Base-by-base conservation (phyloP, 2,797 vertebrate species). In the Myiothlypis chrysogaster region DNA sequence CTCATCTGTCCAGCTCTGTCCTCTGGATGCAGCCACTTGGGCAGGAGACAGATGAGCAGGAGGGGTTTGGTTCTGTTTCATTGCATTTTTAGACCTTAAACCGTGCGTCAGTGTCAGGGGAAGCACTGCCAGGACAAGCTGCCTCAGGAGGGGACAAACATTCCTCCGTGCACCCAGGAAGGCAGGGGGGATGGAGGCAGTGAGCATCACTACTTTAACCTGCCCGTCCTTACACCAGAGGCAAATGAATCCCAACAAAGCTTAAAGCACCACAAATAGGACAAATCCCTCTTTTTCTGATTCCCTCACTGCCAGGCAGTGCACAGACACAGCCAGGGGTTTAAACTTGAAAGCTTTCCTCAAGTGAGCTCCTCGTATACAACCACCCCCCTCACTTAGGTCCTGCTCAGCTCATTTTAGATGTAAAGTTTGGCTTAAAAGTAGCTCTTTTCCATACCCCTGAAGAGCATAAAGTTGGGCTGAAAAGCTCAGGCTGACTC, bases 401-500 rank as follows among this genome's bases (percentile, higher is more conserved):
- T 64, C 64, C 87, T 52, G 72, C 63, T 96, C 73, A 87, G 87
- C 87, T 96, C 68, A 35, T 93, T 92, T 94, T 30, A 94, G 61
- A 90, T 72, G 5, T 69, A 53, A 85, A 77, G 27, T 83, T 77
- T 57, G 83, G 65, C 89, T 86, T 92, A 82, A 68, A 96, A 93
- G 89, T 6, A 92, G 70, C 79, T 94, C 63, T 95, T 91, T 95
- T 72, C 79, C 87, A 95, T 88, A 75, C 35, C 83, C 61, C 91
- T 76, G 66, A 68, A 59, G 94, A 80, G 69, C 56, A 47, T 21
- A 70, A 90, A 93, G 92, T 78, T 46, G 15, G 73, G 27, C 53
- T 96, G 87, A 89, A 96, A 90, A 94, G 87, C 87, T 91, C 70
- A 64, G 77, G 86, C 52, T 93, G 73, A 25, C 91, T 87, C 9